phyloP scores from a whole-genome alignment of 2,888 invertebrate genomes.

The Cloeon dipterum region DNA sequence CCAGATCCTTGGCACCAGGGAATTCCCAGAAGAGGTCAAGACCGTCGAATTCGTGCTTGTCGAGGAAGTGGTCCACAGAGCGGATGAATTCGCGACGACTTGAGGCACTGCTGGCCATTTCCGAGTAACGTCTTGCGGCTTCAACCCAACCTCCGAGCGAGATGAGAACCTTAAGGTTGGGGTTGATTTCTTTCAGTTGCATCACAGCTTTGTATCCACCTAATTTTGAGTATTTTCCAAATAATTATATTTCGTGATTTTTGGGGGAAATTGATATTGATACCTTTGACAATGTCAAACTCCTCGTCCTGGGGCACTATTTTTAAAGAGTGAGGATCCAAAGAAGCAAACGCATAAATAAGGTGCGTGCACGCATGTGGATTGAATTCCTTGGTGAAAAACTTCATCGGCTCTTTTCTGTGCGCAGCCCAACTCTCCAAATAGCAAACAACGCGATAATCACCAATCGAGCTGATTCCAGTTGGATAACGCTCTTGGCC shows the following conservation, averaged over 20 bases:
- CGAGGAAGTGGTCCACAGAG: constrained; percentile 23
- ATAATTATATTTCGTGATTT: neutral
- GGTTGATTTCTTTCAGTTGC: constrained; percentile 39
- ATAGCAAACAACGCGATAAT: constrained; percentile 36
- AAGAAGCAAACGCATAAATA: constrained; percentile 44
- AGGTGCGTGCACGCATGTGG: constrained; percentile 46
- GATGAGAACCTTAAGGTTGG: constrained; percentile 41
- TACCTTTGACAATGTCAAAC: constrained; percentile 48
- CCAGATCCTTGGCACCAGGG: constrained; percentile 22
- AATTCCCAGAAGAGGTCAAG: constrained; percentile 24
- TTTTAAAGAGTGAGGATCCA: constrained; percentile 38
- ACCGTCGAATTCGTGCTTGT: constrained; percentile 19
- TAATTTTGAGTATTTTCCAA: constrained; percentile 13
- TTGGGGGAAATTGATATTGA: neutral
- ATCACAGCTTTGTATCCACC: constrained; percentile 49
- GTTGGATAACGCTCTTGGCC: neutral
- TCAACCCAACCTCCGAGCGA: constrained; percentile 49
- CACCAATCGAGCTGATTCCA: neutral
- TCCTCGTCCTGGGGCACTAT: constrained; percentile 40
- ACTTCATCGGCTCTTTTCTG: constrained; percentile 38
- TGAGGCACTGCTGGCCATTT: constrained; percentile 30
- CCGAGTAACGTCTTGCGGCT: constrained; percentile 34
- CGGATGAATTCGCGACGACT: constrained; percentile 32
- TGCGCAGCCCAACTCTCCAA: constrained; percentile 42
- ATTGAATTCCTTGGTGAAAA: constrained; percentile 35